These are phyloP conservation scores for Leptarthrus brevirostris DNA, from an alignment of 2,888 invertebrate species.

Conservation along the genomic window DNA sequence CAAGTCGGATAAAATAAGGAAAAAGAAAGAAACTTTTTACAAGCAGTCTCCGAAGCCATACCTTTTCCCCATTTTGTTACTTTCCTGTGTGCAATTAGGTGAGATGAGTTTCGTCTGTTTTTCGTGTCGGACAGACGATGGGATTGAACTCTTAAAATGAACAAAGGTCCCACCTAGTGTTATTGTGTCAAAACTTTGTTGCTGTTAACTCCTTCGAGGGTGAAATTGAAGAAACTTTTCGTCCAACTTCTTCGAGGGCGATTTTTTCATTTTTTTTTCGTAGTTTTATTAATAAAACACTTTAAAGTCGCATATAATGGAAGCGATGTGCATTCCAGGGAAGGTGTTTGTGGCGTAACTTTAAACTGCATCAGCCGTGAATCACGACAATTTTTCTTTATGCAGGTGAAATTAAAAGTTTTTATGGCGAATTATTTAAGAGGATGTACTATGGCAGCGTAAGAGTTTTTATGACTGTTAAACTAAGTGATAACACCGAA, in stretches of 20 bases:
- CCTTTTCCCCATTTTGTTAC: constrained; percentile 51
- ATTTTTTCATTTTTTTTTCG: constrained; percentile 8
- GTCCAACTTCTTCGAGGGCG: constrained; percentile 39
- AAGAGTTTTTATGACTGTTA: too few relatives aligned
- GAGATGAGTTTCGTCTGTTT: constrained; percentile 52
- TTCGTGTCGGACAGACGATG: constrained; percentile 35
- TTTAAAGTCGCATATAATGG: constrained; percentile 31
- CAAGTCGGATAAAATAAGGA: constrained; percentile 36
- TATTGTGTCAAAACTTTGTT: constrained; percentile 53
- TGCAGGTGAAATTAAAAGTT: not conserved
- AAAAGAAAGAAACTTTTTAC: constrained; percentile 51
- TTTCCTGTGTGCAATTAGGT: constrained; percentile 54
- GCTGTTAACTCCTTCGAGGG: constrained; percentile 51
- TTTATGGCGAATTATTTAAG: not conserved
- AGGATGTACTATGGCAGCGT: too few relatives aligned
- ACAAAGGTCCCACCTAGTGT: constrained; percentile 46
- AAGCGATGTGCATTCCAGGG: not conserved
- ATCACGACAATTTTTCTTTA: not conserved
- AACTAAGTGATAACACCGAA: too few relatives aligned
- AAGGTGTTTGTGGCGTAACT: constrained; percentile 11
- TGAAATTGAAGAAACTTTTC: constrained; percentile 51
- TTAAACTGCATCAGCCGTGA: not conserved
- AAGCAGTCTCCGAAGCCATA: constrained; percentile 50
- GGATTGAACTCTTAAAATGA: constrained; percentile 48
- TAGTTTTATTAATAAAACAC: constrained; percentile 35